These are phyloP conservation scores for Picus viridis DNA, from an alignment of 2,797 vertebrate genomes.

Conservation along the genomic window DNA sequence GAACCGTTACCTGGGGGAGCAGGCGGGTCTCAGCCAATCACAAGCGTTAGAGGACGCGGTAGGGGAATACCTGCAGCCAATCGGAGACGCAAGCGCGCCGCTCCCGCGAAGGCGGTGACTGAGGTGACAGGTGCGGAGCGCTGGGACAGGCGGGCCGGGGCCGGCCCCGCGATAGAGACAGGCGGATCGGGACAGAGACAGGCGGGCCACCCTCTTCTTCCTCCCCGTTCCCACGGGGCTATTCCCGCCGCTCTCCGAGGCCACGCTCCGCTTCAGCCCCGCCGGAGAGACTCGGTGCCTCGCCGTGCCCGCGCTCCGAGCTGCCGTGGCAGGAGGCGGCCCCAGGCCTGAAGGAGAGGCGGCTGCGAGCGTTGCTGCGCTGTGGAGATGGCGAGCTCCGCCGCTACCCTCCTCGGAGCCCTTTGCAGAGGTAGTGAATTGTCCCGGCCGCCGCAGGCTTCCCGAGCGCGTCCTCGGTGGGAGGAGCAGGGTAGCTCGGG, in stretches of 20 bases:
- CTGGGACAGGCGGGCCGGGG: background rate
- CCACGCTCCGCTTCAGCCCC: background rate
- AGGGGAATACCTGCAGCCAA: constrained; percentile 45
- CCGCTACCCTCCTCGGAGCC: background rate
- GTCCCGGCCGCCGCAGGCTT: too few relatives aligned
- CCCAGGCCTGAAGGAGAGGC: background rate
- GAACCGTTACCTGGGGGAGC: constrained; percentile 55
- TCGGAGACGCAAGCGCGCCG: background rate
- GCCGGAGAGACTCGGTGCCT: too few relatives aligned
- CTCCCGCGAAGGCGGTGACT: rapidly evolving
- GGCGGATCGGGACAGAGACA: background rate
- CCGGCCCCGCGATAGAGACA: too few relatives aligned
- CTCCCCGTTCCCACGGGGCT: background rate
- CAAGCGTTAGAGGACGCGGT: background rate
- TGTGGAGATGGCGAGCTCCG: background rate
- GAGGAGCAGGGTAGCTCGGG: background rate
- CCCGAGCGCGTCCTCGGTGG: too few relatives aligned
- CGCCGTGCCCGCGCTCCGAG: background rate
- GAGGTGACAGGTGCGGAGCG: background rate
- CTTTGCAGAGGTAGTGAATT: background rate
- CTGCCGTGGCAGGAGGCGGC: background rate
- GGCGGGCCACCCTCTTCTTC: background rate
- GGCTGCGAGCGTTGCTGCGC: background rate
- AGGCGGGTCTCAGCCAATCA: background rate
- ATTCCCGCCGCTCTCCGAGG: background rate